These are phyloP conservation scores for Callorhinus ursinus DNA, from an alignment of 2,113 vertebrate species.

Conservation along the genomic window DNA sequence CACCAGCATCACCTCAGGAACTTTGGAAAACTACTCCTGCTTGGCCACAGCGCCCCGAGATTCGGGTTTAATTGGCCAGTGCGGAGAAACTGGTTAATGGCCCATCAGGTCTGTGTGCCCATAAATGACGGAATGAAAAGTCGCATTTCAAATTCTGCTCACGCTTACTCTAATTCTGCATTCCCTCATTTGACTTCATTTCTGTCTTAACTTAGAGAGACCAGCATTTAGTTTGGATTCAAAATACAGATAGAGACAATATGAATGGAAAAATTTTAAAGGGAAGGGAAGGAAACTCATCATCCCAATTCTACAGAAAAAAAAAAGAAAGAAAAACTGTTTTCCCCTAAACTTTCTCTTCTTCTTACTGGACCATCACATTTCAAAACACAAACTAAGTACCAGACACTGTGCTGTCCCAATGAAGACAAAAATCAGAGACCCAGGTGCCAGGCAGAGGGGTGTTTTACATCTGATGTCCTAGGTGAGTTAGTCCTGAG, in stretches of 20 bases:
- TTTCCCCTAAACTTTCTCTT: neutral
- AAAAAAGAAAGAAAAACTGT: neutral
- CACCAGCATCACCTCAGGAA: neutral
- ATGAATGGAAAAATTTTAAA: neutral
- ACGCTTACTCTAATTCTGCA: neutral
- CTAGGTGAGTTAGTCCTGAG: neutral
- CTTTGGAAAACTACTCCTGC: neutral
- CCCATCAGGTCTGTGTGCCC: neutral
- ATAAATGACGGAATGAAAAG: neutral
- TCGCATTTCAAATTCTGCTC: neutral
- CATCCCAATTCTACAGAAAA: neutral
- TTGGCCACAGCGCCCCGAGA: neutral
- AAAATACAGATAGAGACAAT: neutral
- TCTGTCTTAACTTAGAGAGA: neutral
- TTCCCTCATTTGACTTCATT: neutral
- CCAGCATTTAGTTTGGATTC: neutral
- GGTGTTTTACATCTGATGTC: neutral
- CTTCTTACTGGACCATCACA: neutral
- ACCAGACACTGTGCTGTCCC: neutral
- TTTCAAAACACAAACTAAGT: slow-evolving; percentile 18
- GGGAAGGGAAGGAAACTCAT: neutral
- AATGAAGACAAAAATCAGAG: neutral
- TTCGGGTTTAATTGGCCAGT: neutral
- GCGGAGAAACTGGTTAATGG: neutral
- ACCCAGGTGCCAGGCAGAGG: no score